Conservation (phyloP, 2,797 vertebrate species). For the Micrastur ruficollis region DNA sequence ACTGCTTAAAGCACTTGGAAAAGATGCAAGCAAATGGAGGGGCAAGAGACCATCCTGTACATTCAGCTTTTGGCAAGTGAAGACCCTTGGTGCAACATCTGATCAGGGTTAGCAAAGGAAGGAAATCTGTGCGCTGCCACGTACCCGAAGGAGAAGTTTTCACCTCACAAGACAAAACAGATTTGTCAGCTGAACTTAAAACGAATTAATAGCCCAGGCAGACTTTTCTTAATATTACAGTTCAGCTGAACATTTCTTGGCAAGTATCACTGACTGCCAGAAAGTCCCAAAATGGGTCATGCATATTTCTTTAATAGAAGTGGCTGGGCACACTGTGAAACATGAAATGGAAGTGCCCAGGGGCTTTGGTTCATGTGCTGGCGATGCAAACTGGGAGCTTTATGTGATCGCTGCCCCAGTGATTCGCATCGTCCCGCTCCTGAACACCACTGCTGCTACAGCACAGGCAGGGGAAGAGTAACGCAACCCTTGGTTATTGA, state of each 20-base stretch:
- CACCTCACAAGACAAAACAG: not conserved
- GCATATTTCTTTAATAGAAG: not conserved
- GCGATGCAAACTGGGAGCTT: fast-evolving
- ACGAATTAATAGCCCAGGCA: not conserved
- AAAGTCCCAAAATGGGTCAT: not conserved
- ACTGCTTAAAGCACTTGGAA: not conserved
- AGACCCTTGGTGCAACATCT: not conserved
- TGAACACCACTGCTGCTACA: not conserved
- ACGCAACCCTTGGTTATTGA: not conserved
- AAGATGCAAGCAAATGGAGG: not conserved
- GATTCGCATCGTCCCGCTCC: fast-evolving
- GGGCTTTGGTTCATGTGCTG: not conserved
- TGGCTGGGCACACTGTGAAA: not conserved
- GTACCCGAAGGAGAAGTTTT: not conserved
- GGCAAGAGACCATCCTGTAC: not conserved
- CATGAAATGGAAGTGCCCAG: not conserved
- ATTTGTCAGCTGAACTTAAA: not conserved
- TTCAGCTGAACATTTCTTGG: not conserved
- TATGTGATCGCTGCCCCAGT: not conserved
- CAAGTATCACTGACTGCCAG: not conserved
- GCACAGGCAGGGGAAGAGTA: not conserved
- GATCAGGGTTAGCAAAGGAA: not conserved
- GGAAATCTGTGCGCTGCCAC: not conserved
- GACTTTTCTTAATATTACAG: not conserved
- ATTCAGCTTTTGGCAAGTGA: not conserved